Percentiles rank a stretch among this genome's conserved stretches.
Evolutionary conservation across 2,888 invertebrate species (phyloP).

Genomic region (Andrena minutula): DNA sequence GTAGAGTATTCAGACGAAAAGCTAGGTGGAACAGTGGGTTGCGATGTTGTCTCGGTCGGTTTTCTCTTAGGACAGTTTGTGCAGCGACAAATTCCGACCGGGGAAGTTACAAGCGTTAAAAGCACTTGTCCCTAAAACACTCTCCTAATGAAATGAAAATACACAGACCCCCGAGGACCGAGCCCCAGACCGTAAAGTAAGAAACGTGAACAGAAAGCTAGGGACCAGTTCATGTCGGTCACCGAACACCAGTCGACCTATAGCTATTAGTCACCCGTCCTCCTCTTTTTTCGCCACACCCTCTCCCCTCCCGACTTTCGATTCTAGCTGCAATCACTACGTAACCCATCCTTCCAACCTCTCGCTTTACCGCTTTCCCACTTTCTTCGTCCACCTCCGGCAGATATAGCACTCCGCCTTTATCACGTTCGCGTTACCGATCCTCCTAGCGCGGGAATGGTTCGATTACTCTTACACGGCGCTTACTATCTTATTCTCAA

Average conservation of each 20-base stretch:
- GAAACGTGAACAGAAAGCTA: slow-evolving; percentile 69
- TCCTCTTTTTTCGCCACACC: slow-evolving; percentile 36
- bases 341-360: slow-evolving; percentile 59
- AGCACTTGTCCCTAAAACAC: neutral
- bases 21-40: neutral
- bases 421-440: slow-evolving; percentile 78
- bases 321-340: slow-evolving; percentile 73
- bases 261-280: slow-evolving; percentile 77
- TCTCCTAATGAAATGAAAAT: slow-evolving; percentile 36
- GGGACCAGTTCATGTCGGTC: slow-evolving; percentile 71
- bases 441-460: slow-evolving; percentile 65
- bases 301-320: slow-evolving; percentile 58
- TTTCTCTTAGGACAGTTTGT: neutral
- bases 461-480: slow-evolving; percentile 79
- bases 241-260: slow-evolving; percentile 66
- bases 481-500: slow-evolving; percentile 76
- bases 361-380: slow-evolving; percentile 29
- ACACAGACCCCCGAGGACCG: neutral
- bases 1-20: neutral
- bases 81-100: neutral
- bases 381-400: slow-evolving; percentile 36
- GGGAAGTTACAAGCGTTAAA: neutral
- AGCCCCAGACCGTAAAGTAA: slow-evolving; percentile 41
- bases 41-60: neutral
- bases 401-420: slow-evolving; percentile 76